phyloP scores from a whole-genome alignment of 2,113 vertebrate species.

The Capreolus pygargus region DNA sequence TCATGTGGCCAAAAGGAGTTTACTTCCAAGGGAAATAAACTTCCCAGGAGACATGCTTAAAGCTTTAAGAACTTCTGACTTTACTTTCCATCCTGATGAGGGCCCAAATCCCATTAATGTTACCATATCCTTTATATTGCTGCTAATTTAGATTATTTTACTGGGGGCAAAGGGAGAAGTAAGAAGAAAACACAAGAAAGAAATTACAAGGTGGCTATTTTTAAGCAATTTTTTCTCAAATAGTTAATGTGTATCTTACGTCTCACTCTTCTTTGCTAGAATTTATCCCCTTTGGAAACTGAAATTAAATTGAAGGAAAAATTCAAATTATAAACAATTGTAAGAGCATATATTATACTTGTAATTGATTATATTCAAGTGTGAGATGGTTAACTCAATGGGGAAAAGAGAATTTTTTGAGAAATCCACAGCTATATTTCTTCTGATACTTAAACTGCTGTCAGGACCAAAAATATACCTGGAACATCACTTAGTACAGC shows the following conservation, averaged over 20 bases:
- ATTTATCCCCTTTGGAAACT: background rate
- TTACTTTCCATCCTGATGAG: background rate
- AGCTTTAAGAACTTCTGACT: background rate
- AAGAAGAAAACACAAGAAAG: background rate
- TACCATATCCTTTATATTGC: background rate
- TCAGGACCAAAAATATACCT: constrained; percentile 57
- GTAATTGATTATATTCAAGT: background rate
- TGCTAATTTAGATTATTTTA: background rate
- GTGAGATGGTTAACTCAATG: background rate
- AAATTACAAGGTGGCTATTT: background rate
- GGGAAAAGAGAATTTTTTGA: background rate
- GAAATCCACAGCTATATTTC: background rate
- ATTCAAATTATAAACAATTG: background rate
- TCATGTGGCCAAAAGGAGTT: background rate
- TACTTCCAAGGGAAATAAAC: background rate
- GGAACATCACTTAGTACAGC: constrained; percentile 43
- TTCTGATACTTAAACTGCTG: constrained; percentile 58
- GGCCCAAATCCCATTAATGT: background rate
- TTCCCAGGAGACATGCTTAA: background rate
- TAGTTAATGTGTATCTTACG: background rate
- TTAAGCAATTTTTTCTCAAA: background rate
- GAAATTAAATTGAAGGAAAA: background rate
- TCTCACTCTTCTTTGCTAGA: background rate
- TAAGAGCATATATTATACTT: background rate
- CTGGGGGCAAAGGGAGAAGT: background rate